Evolutionary conservation across 2,113 vertebrate genomes (phyloP), one percentile per base, ranked within the genome.

Genomic region (Dipodomys merriami): DNA sequence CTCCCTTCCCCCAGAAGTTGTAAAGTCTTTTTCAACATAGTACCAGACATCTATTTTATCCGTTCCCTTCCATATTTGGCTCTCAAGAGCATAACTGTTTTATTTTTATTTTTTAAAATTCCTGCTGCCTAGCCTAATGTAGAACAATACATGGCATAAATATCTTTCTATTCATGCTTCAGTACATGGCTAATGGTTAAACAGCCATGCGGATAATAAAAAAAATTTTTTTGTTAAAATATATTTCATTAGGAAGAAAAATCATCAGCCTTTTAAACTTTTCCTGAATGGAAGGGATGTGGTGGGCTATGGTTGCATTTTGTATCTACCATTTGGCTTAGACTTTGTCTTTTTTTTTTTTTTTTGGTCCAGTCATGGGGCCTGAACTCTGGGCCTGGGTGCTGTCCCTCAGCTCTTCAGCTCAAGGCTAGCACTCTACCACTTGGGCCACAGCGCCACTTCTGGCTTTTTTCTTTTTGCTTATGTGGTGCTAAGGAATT

Each of bases 191-290:
- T 87, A 15, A 62, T 87, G 33, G n/a, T 80, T 90, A 88, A 88
- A 62, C 3, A 88, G 7, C 72, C 29, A 69, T 46, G 29, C 7
- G 92, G 71, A 65, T 65, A 60, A 57, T 71, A 60, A 46, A 39
- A 35, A 35, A 39, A 39, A 0, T 69, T 65, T 94, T 92, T 84
- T 87, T 81, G 62, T 78, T 83, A 80, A 87, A 81, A 49, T 84
- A 23, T 44, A 57, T 84, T 69, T 92, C 77, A 94, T 90, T 44
- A 84, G 64, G 71, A 92, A 80, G 49, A 90, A 92, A 94, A 88
- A 77, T 88, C 20, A 76, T 4, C 80, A 76, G 44, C 16, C 57
- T 83, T 86, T 94, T 74, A 60, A 76, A 33, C 68, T 15, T 94
- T 90, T 88, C 80, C 30, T 60, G 10, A 71, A 35, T 83, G 49